These are phyloP conservation scores for Caenorhabditis wallacei DNA, from an alignment of 2,888 invertebrate species.

Conservation along the genomic window DNA sequence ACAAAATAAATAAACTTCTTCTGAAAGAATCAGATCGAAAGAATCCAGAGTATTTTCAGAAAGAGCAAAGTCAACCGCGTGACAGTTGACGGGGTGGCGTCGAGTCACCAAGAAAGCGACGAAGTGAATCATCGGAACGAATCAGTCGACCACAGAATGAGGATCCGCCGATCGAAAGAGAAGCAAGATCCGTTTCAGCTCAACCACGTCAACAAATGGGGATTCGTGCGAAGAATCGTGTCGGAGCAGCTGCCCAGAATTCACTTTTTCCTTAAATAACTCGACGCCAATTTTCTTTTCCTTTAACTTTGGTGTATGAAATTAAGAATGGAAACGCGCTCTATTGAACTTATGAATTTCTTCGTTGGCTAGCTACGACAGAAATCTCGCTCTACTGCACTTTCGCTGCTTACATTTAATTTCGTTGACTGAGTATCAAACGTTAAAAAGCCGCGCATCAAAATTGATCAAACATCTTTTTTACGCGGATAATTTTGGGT, in stretches of 20 bases:
- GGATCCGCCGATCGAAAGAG: constrained; percentile 10
- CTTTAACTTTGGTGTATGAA: too few relatives aligned
- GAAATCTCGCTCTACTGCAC: too few relatives aligned
- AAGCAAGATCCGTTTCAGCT: constrained; percentile 37
- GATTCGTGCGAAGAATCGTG: constrained; percentile 38
- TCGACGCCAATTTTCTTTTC: constrained; percentile 43
- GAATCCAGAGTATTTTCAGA: constrained; percentile 20
- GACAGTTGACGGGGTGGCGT: constrained; percentile 66
- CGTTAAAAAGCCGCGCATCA: too few relatives aligned
- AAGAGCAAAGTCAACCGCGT: constrained; percentile 23
- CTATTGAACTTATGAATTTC: too few relatives aligned
- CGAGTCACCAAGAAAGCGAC: constrained; percentile 31
- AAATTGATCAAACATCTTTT: too few relatives aligned
- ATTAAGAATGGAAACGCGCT: too few relatives aligned
- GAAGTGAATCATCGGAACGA: constrained; percentile 28
- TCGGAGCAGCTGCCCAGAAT: constrained; percentile 19
- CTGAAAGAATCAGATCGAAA: not conserved
- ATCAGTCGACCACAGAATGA: not conserved
- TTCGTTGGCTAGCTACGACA: too few relatives aligned
- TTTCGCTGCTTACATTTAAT: too few relatives aligned
- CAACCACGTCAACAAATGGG: constrained; percentile 22
- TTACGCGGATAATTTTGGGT: too few relatives aligned
- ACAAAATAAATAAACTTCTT: constrained; percentile 45
- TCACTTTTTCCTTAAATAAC: constrained; percentile 53
- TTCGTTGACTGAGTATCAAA: too few relatives aligned